A percentile compares a stretch with the other conserved stretches of the same genome.
Evolutionary conservation across 2,797 vertebrate genomes (phyloP).

Genomic region (Chrosomus eos): DNA sequence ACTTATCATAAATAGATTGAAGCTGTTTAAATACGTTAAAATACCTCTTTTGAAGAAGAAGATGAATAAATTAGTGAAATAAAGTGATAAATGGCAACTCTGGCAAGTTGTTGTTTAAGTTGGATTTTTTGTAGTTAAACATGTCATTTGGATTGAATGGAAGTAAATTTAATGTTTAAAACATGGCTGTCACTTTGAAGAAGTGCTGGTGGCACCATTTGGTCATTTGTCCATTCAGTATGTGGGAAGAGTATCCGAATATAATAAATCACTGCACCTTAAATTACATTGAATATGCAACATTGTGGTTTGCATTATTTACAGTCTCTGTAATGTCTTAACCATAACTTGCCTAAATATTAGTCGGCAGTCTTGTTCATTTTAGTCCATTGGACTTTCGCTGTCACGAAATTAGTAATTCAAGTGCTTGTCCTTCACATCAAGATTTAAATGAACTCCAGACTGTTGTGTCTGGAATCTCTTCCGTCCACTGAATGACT

Average conservation of each 20-base stretch:
- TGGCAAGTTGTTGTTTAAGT: constrained; percentile 13
- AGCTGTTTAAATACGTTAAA: not conserved
- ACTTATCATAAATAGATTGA: not conserved
- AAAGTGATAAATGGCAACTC: not conserved
- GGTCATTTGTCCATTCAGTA: constrained; percentile 5
- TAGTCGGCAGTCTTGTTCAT: not conserved
- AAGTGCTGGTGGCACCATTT: not conserved
- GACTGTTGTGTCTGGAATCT: not conserved
- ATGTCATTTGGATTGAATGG: constrained; percentile 9
- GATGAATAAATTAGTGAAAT: not conserved
- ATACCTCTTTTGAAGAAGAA: not conserved
- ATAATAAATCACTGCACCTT: constrained; percentile 3
- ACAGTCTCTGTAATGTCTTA: constrained; percentile 16
- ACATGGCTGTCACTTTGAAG: not conserved
- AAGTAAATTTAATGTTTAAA: not conserved
- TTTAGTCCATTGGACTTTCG: not conserved
- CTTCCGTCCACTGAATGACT: not conserved
- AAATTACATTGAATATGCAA: not conserved
- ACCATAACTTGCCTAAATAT: not conserved
- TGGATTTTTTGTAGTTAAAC: constrained; percentile 23
- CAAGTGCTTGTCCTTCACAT: not conserved
- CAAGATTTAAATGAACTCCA: not conserved
- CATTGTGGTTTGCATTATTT: constrained; percentile 2
- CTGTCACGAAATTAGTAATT: constrained; percentile 13
- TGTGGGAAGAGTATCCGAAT: constrained; percentile 3